Evolutionary conservation across 2,113 vertebrate genomes (phyloP).

Genomic region (Grus americana): DNA sequence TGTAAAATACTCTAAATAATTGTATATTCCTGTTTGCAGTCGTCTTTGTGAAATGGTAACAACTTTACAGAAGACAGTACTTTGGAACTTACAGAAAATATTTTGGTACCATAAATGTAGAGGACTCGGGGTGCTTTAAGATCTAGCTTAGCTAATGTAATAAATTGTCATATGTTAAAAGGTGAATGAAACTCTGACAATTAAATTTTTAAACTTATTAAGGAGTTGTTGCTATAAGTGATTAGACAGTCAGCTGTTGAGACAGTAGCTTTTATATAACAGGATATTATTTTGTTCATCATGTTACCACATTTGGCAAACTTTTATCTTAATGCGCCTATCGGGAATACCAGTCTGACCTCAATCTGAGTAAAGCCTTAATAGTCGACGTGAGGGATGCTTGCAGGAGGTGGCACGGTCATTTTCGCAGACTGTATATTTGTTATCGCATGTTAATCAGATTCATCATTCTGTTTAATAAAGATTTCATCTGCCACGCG

Average conservation of each 20-base stretch:
- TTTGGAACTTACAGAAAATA: neutral
- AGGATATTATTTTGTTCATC: constrained; percentile 68
- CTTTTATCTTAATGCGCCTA: constrained; percentile 77
- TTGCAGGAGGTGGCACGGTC: constrained; percentile 62
- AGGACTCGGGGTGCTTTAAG: neutral
- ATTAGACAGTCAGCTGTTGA: constrained; percentile 63
- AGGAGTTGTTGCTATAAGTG: constrained; percentile 31
- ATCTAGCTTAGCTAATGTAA: neutral
- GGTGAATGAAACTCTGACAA: constrained; percentile 7
- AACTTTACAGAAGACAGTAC: neutral
- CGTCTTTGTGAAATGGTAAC: neutral
- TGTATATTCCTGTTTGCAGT: neutral
- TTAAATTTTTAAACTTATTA: constrained; percentile 51
- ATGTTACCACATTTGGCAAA: constrained; percentile 73
- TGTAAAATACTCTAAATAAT: neutral
- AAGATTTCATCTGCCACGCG: constrained; percentile 80
- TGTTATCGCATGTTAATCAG: constrained; percentile 81
- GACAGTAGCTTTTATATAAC: constrained; percentile 49
- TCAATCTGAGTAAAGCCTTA: constrained; percentile 82
- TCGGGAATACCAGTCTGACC: constrained; percentile 78
- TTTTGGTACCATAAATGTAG: neutral
- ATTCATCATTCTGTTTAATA: constrained; percentile 80
- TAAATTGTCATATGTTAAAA: constrained; percentile 1
- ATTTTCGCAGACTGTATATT: constrained; percentile 73
- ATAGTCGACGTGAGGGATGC: constrained; percentile 53